Base-by-base conservation (phyloP, 2,113 vertebrate genomes). In the Turnix velox region DNA sequence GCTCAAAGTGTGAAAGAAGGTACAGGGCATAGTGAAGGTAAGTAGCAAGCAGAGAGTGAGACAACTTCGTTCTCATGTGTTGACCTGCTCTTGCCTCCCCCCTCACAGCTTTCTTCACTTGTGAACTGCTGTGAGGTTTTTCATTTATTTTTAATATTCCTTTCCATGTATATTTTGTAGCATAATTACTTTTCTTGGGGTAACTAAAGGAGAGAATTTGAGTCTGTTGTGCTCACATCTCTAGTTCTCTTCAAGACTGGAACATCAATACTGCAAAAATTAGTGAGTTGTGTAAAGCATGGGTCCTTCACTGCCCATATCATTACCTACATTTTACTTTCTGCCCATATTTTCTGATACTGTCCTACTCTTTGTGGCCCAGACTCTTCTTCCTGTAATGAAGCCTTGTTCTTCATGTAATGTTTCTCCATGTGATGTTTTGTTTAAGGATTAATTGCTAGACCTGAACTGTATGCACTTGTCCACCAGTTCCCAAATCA, bases 11-110 rank as follows among this genome's bases (percentile, higher is more conserved):
- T 89, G 7, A 98, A 97, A 95, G 98, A 98, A 91, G 97, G 98
- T 45, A 97, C 98, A 85, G 95, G 97, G 76, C 98, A 98, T 90
- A 98, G 92, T 4, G 98, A 98, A 97, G 97, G 98, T 98, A 94
- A 95, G 96, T 85, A 54, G 25, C 24, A 28, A 42, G 28, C 54
- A 73, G 27, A 33, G 27, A 46, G 48, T 28, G 14, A 35, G 2
- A 2, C 8, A 10, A 25, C 33, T 77, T 62, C 2, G 2, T 46
- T 84, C 10, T 66, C 4, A 3, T 18, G 14, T 69, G 67, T 24
- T 61, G 31, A 82, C n/a, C 46, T 93, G 63, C 43, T 71, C 11
- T 43, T 63, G 8, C 40, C 24, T 61, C 11, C 22, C 17, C 20
- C 6, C 25, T 62, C 7, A 1, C 12, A 58, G 76, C 46, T 72